Percentiles rank a stretch among this genome's conserved stretches.
phyloP scores from a whole-genome alignment of 2,113 vertebrate species.

The Ptyas mucosa region DNA sequence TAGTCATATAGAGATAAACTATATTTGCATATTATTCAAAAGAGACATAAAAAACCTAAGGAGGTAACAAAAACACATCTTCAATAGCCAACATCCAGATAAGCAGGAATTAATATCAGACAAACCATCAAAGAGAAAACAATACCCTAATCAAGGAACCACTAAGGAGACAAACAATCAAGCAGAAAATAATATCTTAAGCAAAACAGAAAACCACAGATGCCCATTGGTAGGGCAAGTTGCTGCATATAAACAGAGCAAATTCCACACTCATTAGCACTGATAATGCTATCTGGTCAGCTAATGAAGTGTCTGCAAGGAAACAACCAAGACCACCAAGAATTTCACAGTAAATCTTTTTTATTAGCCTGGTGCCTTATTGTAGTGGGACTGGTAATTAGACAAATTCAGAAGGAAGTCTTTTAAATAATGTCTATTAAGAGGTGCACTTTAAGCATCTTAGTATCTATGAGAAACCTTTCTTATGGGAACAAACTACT shows the following conservation, averaged over 20 bases:
- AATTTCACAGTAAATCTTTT: background rate
- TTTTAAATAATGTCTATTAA: background rate
- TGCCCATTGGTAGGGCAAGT: too few species aligned
- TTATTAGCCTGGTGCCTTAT: background rate
- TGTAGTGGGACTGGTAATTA: background rate
- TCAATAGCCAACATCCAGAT: background rate
- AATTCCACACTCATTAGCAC: background rate
- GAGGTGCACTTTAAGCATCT: background rate
- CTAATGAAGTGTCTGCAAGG: background rate
- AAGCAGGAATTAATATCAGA: background rate
- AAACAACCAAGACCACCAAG: background rate
- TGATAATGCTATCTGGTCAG: background rate
- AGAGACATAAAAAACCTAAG: background rate
- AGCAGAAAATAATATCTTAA: too few species aligned
- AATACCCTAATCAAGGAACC: too few species aligned
- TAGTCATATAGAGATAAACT: background rate
- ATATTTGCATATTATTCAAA: background rate
- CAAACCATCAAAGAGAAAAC: too few species aligned
- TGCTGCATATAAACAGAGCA: background rate
- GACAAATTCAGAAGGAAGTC: background rate
- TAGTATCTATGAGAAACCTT: background rate
- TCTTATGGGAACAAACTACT: background rate
- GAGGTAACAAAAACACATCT: background rate
- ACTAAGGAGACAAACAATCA: too few species aligned
- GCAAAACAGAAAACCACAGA: too few species aligned